Conservation (phyloP, 2,888 invertebrate species). For the Apeira syringaria region DNA sequence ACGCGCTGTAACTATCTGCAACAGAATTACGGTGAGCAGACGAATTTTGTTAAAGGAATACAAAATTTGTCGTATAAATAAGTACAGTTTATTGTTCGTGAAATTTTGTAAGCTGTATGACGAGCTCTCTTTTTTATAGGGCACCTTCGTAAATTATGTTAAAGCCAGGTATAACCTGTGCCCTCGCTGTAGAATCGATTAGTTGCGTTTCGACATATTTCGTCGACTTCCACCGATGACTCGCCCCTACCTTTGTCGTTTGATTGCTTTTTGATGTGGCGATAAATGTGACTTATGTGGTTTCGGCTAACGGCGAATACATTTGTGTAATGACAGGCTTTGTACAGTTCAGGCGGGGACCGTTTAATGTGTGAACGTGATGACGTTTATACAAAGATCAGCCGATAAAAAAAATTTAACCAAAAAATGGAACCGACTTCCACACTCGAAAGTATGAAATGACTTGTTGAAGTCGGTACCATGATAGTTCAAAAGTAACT, state of each 20-base stretch:
- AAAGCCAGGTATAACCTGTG: slow-evolving; percentile 56
- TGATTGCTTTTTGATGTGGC: slow-evolving; percentile 82
- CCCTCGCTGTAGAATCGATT: slow-evolving; percentile 63
- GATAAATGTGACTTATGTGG: slow-evolving; percentile 82
- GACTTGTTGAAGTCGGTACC: too few relatives aligned
- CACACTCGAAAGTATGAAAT: too few relatives aligned
- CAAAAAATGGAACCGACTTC: too few relatives aligned
- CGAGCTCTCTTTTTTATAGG: slow-evolving; percentile 51
- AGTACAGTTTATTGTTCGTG: slow-evolving; percentile 45
- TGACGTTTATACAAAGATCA: slow-evolving; percentile 32
- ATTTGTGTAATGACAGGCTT: slow-evolving; percentile 70
- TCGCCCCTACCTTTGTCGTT: slow-evolving; percentile 71
- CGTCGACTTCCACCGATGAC: slow-evolving; percentile 58
- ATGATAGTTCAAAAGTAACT: too few relatives aligned
- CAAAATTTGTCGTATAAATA: slow-evolving; percentile 36
- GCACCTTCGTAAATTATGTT: slow-evolving; percentile 55
- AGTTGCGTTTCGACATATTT: slow-evolving; percentile 62
- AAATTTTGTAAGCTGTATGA: slow-evolving; percentile 43
- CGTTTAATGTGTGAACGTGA: slow-evolving; percentile 69
- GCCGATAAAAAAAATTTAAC: too few relatives aligned
- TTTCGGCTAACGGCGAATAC: slow-evolving; percentile 62
- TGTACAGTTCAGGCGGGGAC: slow-evolving; percentile 65
- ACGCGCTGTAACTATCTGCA: slow-evolving; percentile 19
- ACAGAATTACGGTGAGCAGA: slow-evolving; percentile 30
- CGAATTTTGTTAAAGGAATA: too few relatives aligned